Conservation (phyloP, 1,140 invertebrate genomes). For the Sesamia nonagrioides region DNA sequence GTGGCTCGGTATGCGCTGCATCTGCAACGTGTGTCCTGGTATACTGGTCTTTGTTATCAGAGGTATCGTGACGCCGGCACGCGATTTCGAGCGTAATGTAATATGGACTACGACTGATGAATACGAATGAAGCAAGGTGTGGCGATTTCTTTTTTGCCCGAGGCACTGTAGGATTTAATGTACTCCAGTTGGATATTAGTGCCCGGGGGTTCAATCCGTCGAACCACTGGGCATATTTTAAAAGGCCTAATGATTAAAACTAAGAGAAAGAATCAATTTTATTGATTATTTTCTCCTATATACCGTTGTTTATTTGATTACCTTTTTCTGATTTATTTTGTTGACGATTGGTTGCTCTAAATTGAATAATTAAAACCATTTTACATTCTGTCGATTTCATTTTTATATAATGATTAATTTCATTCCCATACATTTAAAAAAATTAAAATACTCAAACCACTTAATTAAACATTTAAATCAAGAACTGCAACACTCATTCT, state of each 20-base stretch:
- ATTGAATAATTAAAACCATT: neutral
- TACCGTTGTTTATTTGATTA: constrained; percentile 33
- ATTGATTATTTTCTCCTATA: constrained; percentile 10
- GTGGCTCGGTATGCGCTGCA: constrained; percentile 9
- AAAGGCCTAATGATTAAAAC: constrained; percentile 33
- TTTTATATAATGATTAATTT: neutral
- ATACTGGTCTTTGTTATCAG: constrained; percentile 67
- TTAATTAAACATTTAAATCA: neutral
- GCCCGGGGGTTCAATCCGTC: constrained; percentile 43
- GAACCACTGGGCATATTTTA: constrained; percentile 32
- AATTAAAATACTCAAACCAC: neutral
- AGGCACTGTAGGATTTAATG: constrained; percentile 52
- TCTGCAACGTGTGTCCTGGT: constrained; percentile 55
- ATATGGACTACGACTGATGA: constrained; percentile 78
- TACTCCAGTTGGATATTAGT: constrained; percentile 47
- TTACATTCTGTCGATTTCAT: neutral
- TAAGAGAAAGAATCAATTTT: constrained; percentile 23
- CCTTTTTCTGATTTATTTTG: constrained; percentile 20
- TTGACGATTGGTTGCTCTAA: neutral
- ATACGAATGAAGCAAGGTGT: constrained; percentile 77
- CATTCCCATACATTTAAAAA: neutral
- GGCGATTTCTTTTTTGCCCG: constrained; percentile 69
- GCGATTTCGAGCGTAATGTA: constrained; percentile 80
- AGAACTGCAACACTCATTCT: neutral
- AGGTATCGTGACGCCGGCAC: constrained; percentile 72